Conservation (phyloP, 2,797 vertebrate genomes). For the Catharus ustulatus region DNA sequence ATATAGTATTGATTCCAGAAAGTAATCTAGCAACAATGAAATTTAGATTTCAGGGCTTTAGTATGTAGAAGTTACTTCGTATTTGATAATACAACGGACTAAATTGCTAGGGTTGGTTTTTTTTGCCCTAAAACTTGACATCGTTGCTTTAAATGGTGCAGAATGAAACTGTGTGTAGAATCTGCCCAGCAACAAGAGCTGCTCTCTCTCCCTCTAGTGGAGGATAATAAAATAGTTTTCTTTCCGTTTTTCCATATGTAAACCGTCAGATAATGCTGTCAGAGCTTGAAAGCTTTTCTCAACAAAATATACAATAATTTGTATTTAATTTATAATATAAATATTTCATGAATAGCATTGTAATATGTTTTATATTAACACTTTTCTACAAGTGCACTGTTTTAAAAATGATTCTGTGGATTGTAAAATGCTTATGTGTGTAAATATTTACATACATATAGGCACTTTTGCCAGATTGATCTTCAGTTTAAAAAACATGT, state of each 20-base stretch:
- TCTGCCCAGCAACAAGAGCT: constrained; percentile 55
- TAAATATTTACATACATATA: background rate
- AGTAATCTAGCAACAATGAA: background rate
- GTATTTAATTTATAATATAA: background rate
- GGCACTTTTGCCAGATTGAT: background rate
- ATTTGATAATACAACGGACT: background rate
- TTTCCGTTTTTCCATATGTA: background rate
- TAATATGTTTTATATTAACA: background rate
- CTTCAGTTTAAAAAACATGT: background rate
- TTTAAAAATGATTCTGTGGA: background rate
- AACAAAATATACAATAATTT: background rate
- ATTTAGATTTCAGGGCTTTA: background rate
- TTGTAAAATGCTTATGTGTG: background rate
- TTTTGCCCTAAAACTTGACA: background rate
- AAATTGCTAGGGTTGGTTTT: accelerated
- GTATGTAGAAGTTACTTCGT: background rate
- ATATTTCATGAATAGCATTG: background rate
- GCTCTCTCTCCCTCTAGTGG: constrained; percentile 56
- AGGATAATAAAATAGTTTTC: background rate
- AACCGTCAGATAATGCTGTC: background rate
- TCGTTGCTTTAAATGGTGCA: background rate
- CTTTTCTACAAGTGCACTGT: background rate
- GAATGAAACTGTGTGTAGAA: background rate
- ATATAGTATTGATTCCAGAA: background rate
- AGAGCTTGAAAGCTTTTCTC: background rate